Percentiles rank a stretch among this genome's conserved stretches.
Evolutionary conservation across 2,888 invertebrate species (phyloP).

Genomic region (Eupithecia pulchellata): DNA sequence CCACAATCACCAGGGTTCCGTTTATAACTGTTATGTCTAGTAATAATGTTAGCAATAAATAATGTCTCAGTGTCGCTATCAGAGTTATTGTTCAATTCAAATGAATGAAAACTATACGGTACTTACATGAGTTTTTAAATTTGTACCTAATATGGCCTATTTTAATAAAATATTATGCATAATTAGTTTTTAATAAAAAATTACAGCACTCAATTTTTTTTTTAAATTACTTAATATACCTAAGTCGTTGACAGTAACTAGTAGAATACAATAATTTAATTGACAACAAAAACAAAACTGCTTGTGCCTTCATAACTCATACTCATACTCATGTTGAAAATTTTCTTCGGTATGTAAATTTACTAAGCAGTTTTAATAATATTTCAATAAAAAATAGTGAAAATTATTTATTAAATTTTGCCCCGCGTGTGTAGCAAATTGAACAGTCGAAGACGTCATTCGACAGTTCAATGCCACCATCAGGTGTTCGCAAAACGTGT

Average conservation of each 20-base stretch:
- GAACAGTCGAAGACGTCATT: constrained; percentile 13
- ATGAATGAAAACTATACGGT: background rate
- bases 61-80: constrained; percentile 27
- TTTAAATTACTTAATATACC: too few species aligned
- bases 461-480: constrained; percentile 43
- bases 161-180: too few species aligned
- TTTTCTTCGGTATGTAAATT: background rate
- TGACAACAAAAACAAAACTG: background rate
- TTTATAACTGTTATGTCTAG: constrained; percentile 34
- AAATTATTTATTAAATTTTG: background rate
- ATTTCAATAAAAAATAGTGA: background rate
- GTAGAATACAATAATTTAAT: too few species aligned
- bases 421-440: background rate
- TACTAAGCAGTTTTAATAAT: background rate
- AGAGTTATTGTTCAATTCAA: constrained; percentile 23
- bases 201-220: too few species aligned
- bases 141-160: too few species aligned
- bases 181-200: too few species aligned
- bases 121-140: too few species aligned
- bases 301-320: background rate
- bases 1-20: constrained; percentile 20
- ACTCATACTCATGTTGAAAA: background rate
- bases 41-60: constrained; percentile 36
- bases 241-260: too few species aligned
- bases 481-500: constrained; percentile 48